These are phyloP conservation scores for Acropora tenuis DNA, from an alignment of 64 coral and sea anemone species.

Conservation along the genomic window DNA sequence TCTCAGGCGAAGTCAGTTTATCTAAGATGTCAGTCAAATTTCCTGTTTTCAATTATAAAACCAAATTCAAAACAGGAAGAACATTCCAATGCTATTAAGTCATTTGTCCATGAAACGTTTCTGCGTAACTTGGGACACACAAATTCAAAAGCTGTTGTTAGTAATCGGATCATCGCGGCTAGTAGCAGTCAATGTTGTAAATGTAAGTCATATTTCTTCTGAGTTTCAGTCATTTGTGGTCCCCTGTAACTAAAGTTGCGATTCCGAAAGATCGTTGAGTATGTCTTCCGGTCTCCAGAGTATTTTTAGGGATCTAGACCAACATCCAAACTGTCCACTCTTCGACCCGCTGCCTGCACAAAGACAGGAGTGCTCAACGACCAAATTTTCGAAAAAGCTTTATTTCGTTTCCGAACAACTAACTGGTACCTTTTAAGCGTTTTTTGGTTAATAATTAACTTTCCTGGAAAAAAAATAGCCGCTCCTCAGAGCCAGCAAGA, in stretches of 20 bases:
- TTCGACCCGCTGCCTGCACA: background rate
- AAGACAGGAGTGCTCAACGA: too few species aligned
- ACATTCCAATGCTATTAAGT: background rate
- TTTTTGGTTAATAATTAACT: too few species aligned
- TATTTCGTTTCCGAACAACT: too few species aligned
- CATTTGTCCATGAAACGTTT: background rate
- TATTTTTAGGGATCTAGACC: background rate
- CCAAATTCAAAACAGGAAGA: conserved; percentile 9
- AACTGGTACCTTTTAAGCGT: too few species aligned
- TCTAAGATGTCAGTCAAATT: background rate
- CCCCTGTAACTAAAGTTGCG: too few species aligned
- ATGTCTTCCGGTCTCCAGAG: background rate
- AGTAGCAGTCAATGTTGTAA: too few species aligned
- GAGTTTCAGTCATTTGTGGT: background rate
- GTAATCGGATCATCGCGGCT: too few species aligned
- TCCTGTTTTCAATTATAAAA: background rate
- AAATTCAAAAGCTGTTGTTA: background rate
- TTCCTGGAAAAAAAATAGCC: too few species aligned
- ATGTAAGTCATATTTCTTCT: conserved; percentile 3
- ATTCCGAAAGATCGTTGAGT: background rate
- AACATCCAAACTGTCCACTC: background rate
- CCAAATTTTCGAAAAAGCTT: too few species aligned
- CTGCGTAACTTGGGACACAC: too few species aligned
- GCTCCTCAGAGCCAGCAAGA: too few species aligned
- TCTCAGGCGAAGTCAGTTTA: too few species aligned